These are phyloP conservation scores for Plecotus auritus DNA, from an alignment of 2,113 vertebrate species.

Conservation along the genomic window DNA sequence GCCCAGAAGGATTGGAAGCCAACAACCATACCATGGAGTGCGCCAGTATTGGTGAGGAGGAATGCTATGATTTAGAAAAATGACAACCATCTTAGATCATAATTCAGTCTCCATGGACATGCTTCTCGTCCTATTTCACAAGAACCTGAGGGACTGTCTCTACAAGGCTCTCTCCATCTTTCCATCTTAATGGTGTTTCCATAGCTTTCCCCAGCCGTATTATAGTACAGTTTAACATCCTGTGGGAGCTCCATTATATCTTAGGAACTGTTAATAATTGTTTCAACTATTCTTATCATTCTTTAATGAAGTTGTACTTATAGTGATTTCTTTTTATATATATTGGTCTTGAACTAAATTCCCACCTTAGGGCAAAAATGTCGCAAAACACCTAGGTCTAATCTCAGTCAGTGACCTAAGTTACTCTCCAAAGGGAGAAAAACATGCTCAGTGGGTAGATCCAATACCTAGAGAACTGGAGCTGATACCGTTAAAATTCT, in stretches of 20 bases:
- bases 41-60: constrained; percentile 85
- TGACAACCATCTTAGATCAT: background rate
- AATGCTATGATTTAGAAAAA: background rate
- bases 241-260: background rate
- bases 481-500: background rate
- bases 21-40: constrained; percentile 95
- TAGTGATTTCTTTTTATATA: background rate
- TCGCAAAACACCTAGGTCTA: background rate
- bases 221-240: background rate
- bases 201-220: background rate
- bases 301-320: background rate
- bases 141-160: background rate
- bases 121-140: background rate
- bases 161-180: background rate
- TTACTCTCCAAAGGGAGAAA: background rate
- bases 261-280: background rate
- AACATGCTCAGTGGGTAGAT: background rate
- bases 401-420: background rate
- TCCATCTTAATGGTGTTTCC: background rate
- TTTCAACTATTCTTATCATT: background rate
- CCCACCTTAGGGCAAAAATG: background rate
- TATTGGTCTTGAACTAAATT: background rate
- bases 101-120: background rate
- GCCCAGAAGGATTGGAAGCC: constrained; percentile 91
- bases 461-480: background rate